Base-by-base conservation (phyloP, 1,140 invertebrate genomes). In the Drosophila mauritiana region DNA sequence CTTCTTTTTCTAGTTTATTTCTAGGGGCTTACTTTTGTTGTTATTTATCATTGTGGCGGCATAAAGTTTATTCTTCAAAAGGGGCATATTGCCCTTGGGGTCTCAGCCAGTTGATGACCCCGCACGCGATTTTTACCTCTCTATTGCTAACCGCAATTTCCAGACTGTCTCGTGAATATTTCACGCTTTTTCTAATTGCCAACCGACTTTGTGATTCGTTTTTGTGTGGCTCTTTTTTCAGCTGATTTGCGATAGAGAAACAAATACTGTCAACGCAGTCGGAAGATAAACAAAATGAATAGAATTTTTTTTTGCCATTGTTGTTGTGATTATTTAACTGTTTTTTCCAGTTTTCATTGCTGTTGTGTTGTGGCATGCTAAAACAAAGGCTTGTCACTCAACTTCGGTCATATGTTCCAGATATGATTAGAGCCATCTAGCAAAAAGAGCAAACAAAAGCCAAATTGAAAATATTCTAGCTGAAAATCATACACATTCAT, bases 21-120 rank as follows among this genome's bases (percentile, higher is more conserved):
- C 53, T 55, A 34, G 40, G 39, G 64, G 75, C 54, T 62, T 82
- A 75, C 55, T 73, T 62, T 49, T 82, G 61, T 85, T 86, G 52
- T 68, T 88, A 67, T 81, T 80, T 76, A 69, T 86, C 82, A 86
- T 88, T 88, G 82, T 79, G 75, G 53, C 62, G 69, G 63, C 62
- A 62, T 78, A 82, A 82, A 78, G 73, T 88, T 52, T 49, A n/a
- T 39, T 13, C 27, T 22, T 48, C 2, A 39, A 67, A 67, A 40
- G 62, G 59, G 54, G 42, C 34, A 67, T 51, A 42, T 37, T 65
- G 64, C 64, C 64, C 64, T 15, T 36, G 43, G 45, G 20, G 39
- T 36, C 54, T 52, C 22, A 42, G 37, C 37, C 51, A 82, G 83
- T 88, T 88, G 83, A 76, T 86, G 83, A 86, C 83, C 83, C 83